Conservation (phyloP, 1,140 invertebrate species). For the Bombus confusus region DNA sequence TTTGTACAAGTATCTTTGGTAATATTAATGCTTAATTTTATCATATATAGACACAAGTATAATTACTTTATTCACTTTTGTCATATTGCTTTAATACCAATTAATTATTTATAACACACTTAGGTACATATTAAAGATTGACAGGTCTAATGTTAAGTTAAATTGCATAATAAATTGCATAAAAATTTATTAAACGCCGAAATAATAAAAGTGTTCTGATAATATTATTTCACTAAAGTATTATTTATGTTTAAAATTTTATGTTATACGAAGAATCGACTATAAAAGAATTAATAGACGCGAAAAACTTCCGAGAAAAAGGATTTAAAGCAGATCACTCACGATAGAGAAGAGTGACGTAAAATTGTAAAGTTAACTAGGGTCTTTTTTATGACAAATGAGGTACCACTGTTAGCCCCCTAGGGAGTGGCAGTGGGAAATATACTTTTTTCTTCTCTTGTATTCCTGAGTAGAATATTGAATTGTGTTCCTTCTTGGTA, state of each 20-base stretch:
- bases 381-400: background rate
- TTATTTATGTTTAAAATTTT: background rate
- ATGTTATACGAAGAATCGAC: background rate
- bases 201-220: background rate
- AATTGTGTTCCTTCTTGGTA: background rate
- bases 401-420: background rate
- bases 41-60: too few species aligned
- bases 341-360: background rate
- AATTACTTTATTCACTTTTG: too few species aligned
- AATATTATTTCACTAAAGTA: background rate
- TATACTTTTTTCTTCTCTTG: background rate
- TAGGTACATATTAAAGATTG: too few species aligned
- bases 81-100: too few species aligned
- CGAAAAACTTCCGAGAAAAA: background rate
- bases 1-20: too few species aligned
- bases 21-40: too few species aligned
- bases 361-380: constrained; percentile 2
- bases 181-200: too few species aligned
- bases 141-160: too few species aligned
- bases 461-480: background rate
- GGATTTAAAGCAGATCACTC: background rate
- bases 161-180: too few species aligned
- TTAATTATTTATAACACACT: too few species aligned
- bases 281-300: background rate
- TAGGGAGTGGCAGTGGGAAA: background rate